Evolutionary conservation across 1,140 invertebrate species (phyloP), one percentile per base, ranked within the genome.

Genomic region (Rhynchophorus ferrugineus): DNA sequence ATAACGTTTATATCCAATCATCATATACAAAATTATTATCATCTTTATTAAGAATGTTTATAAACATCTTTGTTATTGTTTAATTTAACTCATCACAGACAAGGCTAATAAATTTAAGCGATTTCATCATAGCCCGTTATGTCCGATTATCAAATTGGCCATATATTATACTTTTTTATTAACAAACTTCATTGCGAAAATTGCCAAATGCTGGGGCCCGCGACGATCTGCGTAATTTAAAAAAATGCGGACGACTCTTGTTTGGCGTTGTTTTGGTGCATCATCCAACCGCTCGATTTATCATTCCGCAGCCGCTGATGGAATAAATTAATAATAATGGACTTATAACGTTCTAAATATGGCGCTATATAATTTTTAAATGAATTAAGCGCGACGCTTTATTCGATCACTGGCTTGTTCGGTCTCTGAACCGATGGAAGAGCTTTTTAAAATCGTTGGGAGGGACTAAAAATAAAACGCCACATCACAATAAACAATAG

Each of bases 241-340:
- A 47, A 47, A 47, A 36, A 36, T 35, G 14, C 9, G 7, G 34
- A 13, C 33, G n/a, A n/a, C n/a, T n/a, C n/a, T n/a, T n/a, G n/a
- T n/a, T n/a, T n/a, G n/a, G n/a, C n/a, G n/a, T n/a, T n/a, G n/a
- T 29, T 29, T 11, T 5, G 24, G 11, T 29, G 24, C 24, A 29
- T 37, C 46, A 41, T 39, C 46, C 38, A 39, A 21, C 17, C 21
- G 20, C 22, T 37, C 29, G 46, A 49, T 49, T 49, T 39, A 35
- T 39, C 18, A 29, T 29, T 29, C 5, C 21, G 29, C 46, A 35
- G 14, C 36, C 46, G 46, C 46, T 41, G 20, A 49, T 41, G 9
- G 46, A 49, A 49, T 49, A 49, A 39, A 49, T 49, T 49, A 49
- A 49, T 49, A 39, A 39, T 47, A 47, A 47, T 36, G 29, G 45